Conservation (phyloP, 1,140 invertebrate species). For the Apis florea region DNA sequence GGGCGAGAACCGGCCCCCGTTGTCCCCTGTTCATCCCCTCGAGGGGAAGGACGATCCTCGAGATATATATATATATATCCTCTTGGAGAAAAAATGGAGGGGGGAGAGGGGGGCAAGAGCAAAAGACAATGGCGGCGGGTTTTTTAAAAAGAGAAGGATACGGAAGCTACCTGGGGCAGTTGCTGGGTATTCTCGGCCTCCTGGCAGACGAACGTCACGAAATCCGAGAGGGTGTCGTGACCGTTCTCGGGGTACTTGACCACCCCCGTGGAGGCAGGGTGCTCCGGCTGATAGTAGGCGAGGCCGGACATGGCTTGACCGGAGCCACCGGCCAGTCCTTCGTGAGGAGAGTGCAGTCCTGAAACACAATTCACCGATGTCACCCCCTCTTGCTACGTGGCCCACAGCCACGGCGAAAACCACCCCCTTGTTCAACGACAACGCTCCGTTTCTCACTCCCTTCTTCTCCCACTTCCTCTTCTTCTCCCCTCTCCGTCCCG, state of each 20-base stretch:
- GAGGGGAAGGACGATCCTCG: neutral
- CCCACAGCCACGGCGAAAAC: conserved; percentile 62
- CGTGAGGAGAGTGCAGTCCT: conserved; percentile 83
- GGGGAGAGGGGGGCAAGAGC: no score
- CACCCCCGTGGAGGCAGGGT: conserved; percentile 82
- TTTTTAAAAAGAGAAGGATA: conserved; percentile 45
- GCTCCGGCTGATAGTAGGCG: conserved; percentile 84
- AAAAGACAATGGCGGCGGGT: conserved; percentile 39
- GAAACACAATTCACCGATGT: conserved; percentile 70
- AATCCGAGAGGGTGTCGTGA: conserved; percentile 96
- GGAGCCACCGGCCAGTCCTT: conserved; percentile 85
- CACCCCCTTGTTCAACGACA: conserved; percentile 67
- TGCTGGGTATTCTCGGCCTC: conserved; percentile 92
- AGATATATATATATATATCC: no score
- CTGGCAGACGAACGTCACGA: conserved; percentile 97
- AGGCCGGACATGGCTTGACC: conserved; percentile 85
- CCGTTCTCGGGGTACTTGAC: conserved; percentile 91
- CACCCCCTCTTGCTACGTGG: conserved; percentile 26
- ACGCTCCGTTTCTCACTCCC: neutral
- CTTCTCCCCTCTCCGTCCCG: no score
- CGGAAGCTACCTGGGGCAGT: conserved; percentile 86
- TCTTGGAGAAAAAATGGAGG: no score
- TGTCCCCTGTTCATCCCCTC: conserved; percentile 5
- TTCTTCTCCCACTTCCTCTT: neutral
- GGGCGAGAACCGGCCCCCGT: conserved; percentile 51